Percentiles rank a stretch among this genome's conserved stretches.
These are phyloP conservation scores for Pipistrellus nathusii DNA, from an alignment of 2,797 vertebrate species.

Conservation along the genomic window DNA sequence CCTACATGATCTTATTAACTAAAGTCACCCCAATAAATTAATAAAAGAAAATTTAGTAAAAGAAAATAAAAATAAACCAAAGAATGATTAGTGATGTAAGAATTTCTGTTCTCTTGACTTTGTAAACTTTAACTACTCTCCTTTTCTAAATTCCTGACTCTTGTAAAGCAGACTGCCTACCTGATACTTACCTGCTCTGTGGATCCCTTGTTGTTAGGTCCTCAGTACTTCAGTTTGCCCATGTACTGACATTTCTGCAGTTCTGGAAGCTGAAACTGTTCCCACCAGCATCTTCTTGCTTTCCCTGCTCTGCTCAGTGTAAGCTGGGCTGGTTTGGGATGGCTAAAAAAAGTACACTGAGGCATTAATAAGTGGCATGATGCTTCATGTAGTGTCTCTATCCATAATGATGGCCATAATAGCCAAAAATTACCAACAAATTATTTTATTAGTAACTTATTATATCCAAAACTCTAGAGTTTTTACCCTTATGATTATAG, in stretches of 20 bases:
- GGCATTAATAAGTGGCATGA: background rate
- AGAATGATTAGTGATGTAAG: background rate
- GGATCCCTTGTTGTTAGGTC: background rate
- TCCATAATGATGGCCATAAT: background rate
- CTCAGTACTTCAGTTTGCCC: background rate
- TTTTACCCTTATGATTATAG: background rate
- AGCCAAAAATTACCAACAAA: background rate
- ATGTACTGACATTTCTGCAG: background rate
- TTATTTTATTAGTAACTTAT: background rate
- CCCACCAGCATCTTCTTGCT: background rate
- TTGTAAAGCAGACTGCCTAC: background rate
- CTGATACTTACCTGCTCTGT: background rate
- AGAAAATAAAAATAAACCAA: background rate
- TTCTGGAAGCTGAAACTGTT: background rate
- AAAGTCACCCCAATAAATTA: background rate
- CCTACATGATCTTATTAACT: background rate
- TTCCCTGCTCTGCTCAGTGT: background rate
- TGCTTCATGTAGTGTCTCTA: background rate
- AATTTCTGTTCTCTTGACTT: background rate
- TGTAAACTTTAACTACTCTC: background rate
- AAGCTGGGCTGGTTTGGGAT: background rate
- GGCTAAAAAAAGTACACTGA: background rate
- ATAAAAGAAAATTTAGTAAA: background rate
- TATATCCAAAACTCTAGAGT: background rate
- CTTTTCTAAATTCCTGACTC: background rate